phyloP scores from a whole-genome alignment of 2,113 vertebrate genomes.

The Melanocharis versteri region DNA sequence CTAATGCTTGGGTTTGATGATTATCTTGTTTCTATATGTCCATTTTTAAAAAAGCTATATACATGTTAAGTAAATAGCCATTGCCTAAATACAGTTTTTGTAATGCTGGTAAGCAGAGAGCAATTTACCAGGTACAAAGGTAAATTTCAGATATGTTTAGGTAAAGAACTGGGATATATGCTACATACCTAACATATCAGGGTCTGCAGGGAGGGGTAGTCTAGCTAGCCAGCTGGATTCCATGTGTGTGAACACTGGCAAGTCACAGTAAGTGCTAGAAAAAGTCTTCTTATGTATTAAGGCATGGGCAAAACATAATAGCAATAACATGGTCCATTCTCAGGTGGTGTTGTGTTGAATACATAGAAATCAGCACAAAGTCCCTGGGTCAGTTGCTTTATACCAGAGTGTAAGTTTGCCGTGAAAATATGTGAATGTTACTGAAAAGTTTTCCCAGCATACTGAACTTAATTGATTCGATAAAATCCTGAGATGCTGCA shows the following conservation, averaged over 20 bases:
- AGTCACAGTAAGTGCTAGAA: neutral
- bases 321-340: neutral
- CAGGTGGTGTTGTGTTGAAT: neutral
- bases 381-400: neutral
- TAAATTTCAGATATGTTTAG: neutral
- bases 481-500: neutral
- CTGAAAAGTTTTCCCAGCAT: neutral
- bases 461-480: neutral
- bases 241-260: neutral
- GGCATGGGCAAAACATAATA: neutral
- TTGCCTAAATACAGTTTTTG: neutral
- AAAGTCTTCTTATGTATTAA: neutral
- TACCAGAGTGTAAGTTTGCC: neutral
- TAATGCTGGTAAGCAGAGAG: neutral
- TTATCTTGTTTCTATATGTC: neutral
- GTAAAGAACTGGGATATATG: neutral
- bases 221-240: neutral
- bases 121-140: neutral
- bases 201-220: neutral
- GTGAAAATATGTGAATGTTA: neutral
- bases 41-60: neutral
- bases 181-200: neutral
- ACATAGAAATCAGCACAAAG: neutral
- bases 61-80: neutral
- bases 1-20: neutral